A percentile compares a stretch with the other conserved stretches of the same genome.
phyloP scores from a whole-genome alignment of 2,797 vertebrate species.

The Sebastes glaucus region DNA sequence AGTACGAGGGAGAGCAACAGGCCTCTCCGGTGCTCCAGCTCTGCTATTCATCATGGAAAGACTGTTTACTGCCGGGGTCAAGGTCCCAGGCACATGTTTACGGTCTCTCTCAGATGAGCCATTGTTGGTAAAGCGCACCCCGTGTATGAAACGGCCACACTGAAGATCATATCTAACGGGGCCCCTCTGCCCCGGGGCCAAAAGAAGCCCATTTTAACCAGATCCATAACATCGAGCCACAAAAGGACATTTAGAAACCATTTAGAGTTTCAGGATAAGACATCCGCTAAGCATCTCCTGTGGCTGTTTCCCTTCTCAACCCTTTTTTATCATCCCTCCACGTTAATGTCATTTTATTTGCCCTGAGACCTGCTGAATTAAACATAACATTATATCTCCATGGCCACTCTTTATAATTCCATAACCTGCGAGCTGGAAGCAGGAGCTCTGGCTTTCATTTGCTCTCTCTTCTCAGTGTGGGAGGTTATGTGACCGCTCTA shows the following conservation, averaged over 20 bases:
- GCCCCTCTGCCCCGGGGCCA: slow-evolving; percentile 37
- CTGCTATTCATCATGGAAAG: slow-evolving; percentile 80
- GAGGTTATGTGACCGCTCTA: slow-evolving; percentile 51
- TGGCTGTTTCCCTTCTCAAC: slow-evolving; percentile 11
- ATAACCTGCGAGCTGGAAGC: slow-evolving; percentile 43
- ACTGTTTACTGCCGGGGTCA: slow-evolving; percentile 85
- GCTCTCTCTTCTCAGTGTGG: slow-evolving; percentile 30
- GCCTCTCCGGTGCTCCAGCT: slow-evolving; percentile 34
- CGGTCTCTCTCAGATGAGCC: slow-evolving; percentile 75
- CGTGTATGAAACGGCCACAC: slow-evolving; percentile 45
- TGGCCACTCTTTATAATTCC: slow-evolving; percentile 33
- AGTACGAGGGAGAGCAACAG: slow-evolving; percentile 12
- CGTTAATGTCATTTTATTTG: slow-evolving; percentile 36
- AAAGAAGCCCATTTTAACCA: slow-evolving; percentile 54
- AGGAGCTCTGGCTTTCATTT: slow-evolving; percentile 69
- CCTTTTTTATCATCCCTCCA: slow-evolving; percentile 17
- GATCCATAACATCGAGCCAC: slow-evolving; percentile 54
- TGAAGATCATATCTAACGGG: slow-evolving; percentile 72
- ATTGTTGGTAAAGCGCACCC: slow-evolving; percentile 77
- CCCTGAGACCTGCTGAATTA: slow-evolving; percentile 52
- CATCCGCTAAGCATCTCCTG: slow-evolving; percentile 22
- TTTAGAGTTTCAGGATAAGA: slow-evolving; percentile 39
- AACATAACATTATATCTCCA: slow-evolving; percentile 47
- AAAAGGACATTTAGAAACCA: slow-evolving; percentile 51
- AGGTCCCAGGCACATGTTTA: slow-evolving; percentile 83